These are phyloP conservation scores for Andrena cerasifolii DNA, from an alignment of 1,140 invertebrate species.

Conservation along the genomic window DNA sequence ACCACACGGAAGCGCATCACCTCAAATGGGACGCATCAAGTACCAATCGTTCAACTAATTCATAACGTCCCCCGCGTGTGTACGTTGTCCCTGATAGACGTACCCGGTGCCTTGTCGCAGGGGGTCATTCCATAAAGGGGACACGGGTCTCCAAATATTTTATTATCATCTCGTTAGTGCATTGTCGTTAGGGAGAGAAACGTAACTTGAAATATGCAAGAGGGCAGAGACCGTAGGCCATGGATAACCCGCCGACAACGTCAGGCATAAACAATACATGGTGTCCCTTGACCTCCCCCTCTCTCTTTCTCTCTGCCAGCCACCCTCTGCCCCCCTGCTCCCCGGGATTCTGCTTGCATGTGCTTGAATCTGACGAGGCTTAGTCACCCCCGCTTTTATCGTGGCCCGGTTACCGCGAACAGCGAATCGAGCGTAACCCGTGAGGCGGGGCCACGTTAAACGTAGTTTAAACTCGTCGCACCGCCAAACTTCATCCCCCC, in stretches of 20 bases:
- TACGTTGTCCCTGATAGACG: slow-evolving; percentile 7
- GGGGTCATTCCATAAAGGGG: slow-evolving; percentile 45
- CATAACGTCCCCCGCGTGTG: slow-evolving; percentile 22
- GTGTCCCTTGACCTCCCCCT: slow-evolving; percentile 66
- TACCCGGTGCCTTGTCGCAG: neutral
- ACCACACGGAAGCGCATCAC: neutral
- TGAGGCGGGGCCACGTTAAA: slow-evolving; percentile 9
- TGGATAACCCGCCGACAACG: slow-evolving; percentile 64
- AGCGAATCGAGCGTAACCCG: slow-evolving; percentile 41
- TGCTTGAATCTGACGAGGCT: slow-evolving; percentile 16
- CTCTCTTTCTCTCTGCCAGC: neutral
- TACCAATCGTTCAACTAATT: slow-evolving; percentile 20
- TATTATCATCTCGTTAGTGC: slow-evolving; percentile 74
- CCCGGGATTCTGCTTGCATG: slow-evolving; percentile 7
- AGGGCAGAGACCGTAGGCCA: slow-evolving; percentile 50
- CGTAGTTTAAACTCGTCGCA: slow-evolving; percentile 36
- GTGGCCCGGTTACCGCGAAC: slow-evolving; percentile 11
- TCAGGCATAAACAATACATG: slow-evolving; percentile 70
- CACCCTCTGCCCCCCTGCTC: neutral
- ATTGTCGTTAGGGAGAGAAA: slow-evolving; percentile 67
- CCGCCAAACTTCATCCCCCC: slow-evolving; percentile 24
- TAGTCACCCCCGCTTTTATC: neutral
- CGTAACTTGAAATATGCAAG: slow-evolving; percentile 68
- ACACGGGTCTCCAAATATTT: slow-evolving; percentile 67
- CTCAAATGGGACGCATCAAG: neutral